These are phyloP conservation scores for Choristoneura rosaceana DNA, from an alignment of 2,888 invertebrate genomes.

Conservation along the genomic window DNA sequence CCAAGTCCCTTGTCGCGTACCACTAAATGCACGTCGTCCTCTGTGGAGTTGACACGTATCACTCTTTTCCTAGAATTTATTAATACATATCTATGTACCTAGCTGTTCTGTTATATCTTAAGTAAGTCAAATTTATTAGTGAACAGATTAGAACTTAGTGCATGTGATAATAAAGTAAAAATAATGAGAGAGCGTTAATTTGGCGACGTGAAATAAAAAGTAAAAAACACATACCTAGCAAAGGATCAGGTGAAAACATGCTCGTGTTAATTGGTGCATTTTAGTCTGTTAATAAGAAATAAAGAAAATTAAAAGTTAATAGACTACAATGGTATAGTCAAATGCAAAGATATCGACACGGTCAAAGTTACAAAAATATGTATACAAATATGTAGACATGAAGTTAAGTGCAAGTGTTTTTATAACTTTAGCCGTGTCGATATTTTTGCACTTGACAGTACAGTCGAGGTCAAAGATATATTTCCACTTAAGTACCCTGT, in stretches of 20 bases:
- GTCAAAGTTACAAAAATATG: no score
- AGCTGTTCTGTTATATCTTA: slow-evolving; percentile 64
- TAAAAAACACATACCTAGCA: slow-evolving; percentile 43
- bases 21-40: slow-evolving; percentile 91
- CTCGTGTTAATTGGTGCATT: slow-evolving; percentile 73
- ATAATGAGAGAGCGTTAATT: slow-evolving; percentile 19
- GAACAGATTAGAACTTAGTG: slow-evolving; percentile 28
- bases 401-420: no score
- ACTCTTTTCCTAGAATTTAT: slow-evolving; percentile 90
- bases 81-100: slow-evolving; percentile 84
- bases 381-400: no score
- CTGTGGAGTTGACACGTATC: slow-evolving; percentile 90
- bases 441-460: no score
- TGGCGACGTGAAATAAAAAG: background rate
- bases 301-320: slow-evolving; percentile 49
- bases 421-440: no score
- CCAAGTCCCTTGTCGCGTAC: slow-evolving; percentile 89
- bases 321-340: background rate
- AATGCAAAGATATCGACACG: no score
- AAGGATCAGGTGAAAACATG: slow-evolving; percentile 67
- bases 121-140: slow-evolving; percentile 38
- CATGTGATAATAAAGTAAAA: background rate
- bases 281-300: slow-evolving; percentile 69
- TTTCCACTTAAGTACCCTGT: no score
- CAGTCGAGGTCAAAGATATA: no score